Percentiles rank a stretch among this genome's conserved stretches.
phyloP scores from a whole-genome alignment of 53 echinoderm and acorn worm species.

The Pentamera pediparva region DNA sequence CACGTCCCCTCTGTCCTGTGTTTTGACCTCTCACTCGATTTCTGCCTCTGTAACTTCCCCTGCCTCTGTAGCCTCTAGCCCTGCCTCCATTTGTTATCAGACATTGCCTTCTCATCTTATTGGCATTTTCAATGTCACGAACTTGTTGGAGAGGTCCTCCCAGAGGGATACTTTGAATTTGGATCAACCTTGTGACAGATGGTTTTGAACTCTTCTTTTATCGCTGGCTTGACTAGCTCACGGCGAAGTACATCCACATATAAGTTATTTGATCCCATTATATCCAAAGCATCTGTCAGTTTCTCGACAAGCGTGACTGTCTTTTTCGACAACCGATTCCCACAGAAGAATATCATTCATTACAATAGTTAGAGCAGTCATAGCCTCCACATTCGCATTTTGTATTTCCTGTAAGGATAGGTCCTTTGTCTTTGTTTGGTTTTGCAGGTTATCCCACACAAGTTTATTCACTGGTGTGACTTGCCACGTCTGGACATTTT shows the following conservation, averaged over 20 bases:
- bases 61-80: background rate
- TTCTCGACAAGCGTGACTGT: background rate
- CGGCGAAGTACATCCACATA: background rate
- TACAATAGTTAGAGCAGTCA: background rate
- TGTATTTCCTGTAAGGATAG: too few species aligned
- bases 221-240: background rate
- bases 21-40: too few species aligned
- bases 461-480: too few species aligned
- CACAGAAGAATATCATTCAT: background rate
- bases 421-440: too few species aligned
- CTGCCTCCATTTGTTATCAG: too few species aligned
- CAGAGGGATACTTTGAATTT: background rate
- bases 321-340: background rate
- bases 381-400: background rate
- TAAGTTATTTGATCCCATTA: too few species aligned
- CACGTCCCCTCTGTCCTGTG: background rate
- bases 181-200: background rate
- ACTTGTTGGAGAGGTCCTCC: background rate
- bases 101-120: background rate
- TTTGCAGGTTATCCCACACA: too few species aligned
- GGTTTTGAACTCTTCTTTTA: background rate
- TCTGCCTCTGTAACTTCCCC: background rate
- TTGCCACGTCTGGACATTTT: too few species aligned
- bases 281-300: background rate
- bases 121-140: background rate